Base-by-base conservation (phyloP, 2,888 invertebrate genomes). In the Ennomos erosarius region DNA sequence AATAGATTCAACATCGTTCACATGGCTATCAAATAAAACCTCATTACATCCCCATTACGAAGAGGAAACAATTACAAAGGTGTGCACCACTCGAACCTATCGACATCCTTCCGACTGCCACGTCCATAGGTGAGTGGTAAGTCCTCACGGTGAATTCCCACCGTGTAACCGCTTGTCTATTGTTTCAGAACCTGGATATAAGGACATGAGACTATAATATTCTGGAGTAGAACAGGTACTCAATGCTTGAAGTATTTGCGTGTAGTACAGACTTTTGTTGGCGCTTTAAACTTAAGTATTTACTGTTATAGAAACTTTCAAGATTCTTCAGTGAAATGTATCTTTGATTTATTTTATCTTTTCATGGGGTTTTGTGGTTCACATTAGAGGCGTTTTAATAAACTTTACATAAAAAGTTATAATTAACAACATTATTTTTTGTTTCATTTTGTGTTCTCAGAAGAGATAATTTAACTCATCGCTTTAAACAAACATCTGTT, bases 11-110 rank as follows among this genome's bases (percentile, higher is more conserved):
- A 12, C 34, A 47, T 38, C 9, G 50, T 51, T 60, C 60, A 56
- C 64, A 61, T 61, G 54, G 58, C 48, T 52, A 46, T 40, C 34
- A 38, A 12, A 48, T 52, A 58, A 50, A 52, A 66, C 64, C 60
- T 72, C 71, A 76, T 76, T 74, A 74, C 69, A 73, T 75, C 75
- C 76, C 77, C 68, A 73, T 74, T 61, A 65, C 70, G 69, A 73
- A 77, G 75, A 73, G 79, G 82, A 83, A 82, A 78, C 75, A 79
- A 82, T 82, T 76, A 82, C 70, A 83, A 82, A 85, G 84, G 82
- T 81, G 76, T 75, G 74, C 69, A 64, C 55, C 75, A 73, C 81
- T 82, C 73, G 64, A 76, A 51, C 71, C 71, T 71, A 76, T 75
- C 73, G 75, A 79, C 86, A 85, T 88, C 87, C 87, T 87, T 86